Base-by-base conservation (phyloP, 2,797 vertebrate genomes). In the Dipus sagitta region DNA sequence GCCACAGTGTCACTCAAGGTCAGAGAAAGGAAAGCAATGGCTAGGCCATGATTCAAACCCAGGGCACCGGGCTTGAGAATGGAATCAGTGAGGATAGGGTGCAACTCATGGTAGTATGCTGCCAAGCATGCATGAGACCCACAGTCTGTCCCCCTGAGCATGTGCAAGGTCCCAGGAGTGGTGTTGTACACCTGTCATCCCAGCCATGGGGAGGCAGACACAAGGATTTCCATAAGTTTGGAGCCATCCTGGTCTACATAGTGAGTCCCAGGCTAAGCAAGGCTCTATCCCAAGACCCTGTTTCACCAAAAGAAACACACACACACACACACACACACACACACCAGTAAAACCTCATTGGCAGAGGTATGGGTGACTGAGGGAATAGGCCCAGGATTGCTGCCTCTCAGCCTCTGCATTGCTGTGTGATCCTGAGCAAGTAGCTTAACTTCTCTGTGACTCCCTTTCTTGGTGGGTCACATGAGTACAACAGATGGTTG, bases 381-480 rank as follows among this genome's bases (percentile, higher is more conserved):
- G 76, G 77, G 62, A 92, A 67, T 86, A 58, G n/a, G 52, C 91
- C n/a, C 13, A 26, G 11, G 38, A 23, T 26, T 70, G 52, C 47
- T 47, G 15, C 32, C 79, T 68, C 58, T 92, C 54, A 14, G 60
- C 12, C 78, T 84, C 21, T 72, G 77, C 74, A 71, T 92, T 91
- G 60, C 84, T 92, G 68, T 92, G 94, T 93, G 92, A 93, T 65
- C 74, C 83, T 70, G 38, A 26, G 14, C 54, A 84, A 67, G 32
- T 12, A 83, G 82, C 54, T 95, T 77, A 80, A 78, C 65, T 52
- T 94, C 68, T 88, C 82, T 92, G 92, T 88, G 77, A n/a, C 60
- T 85, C 84, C 15, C 62, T 86, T 91, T 84, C 74, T 92, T 90
- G 11, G 2, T 86, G 78, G 82, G 58, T 88, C 79, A 90, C 58